A percentile compares a stretch with the other conserved stretches of the same genome.
These are phyloP conservation scores for Oophaga pumilio DNA, from an alignment of 2,113 vertebrate genomes.

Conservation along the genomic window DNA sequence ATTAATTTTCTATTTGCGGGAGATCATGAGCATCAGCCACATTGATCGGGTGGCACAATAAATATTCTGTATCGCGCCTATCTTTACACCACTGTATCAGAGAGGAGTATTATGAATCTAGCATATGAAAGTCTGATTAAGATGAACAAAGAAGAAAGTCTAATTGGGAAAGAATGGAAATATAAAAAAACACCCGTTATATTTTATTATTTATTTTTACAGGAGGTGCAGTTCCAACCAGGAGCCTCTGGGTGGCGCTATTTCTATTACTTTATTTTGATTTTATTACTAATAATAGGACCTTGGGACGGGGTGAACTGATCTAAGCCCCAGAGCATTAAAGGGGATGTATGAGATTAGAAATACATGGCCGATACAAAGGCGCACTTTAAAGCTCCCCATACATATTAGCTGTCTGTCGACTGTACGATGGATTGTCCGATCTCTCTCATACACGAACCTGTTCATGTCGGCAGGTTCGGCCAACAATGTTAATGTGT, in stretches of 20 bases:
- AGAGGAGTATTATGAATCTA: background rate
- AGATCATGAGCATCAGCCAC: background rate
- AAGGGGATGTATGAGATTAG: background rate
- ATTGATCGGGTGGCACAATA: background rate
- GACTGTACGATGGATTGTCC: too few species aligned
- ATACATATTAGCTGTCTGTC: too few species aligned
- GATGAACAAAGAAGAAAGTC: background rate
- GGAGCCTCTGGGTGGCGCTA: background rate
- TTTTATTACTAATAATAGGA: background rate
- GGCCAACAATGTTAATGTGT: too few species aligned
- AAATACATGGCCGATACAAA: background rate
- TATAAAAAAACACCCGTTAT: background rate
- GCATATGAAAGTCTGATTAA: background rate
- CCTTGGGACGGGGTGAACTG: background rate
- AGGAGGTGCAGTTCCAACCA: background rate
- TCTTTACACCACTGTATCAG: background rate
- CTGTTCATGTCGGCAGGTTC: too few species aligned
- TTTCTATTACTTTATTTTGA: background rate
- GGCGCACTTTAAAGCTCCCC: too few species aligned
- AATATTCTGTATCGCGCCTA: background rate
- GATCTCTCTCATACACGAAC: too few species aligned
- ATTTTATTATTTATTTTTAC: background rate
- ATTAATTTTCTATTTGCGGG: constrained; percentile 17
- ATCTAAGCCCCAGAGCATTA: background rate
- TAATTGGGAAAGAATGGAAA: background rate